phyloP scores from a whole-genome alignment of 2,113 vertebrate genomes.

The Geococcyx californianus region DNA sequence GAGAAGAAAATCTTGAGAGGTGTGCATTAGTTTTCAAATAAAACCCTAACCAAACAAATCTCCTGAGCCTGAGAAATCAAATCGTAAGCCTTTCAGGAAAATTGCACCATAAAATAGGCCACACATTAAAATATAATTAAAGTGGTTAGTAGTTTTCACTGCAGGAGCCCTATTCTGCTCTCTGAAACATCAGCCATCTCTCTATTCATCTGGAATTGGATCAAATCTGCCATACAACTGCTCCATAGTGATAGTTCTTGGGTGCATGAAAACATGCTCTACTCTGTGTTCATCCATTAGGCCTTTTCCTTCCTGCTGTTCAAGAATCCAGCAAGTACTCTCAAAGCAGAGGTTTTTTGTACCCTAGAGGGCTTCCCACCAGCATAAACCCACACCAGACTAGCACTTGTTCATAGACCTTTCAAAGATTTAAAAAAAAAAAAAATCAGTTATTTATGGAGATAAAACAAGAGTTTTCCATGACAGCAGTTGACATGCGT shows the following conservation, averaged over 20 bases:
- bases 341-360: constrained; percentile 32
- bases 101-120: constrained; percentile 35
- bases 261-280: constrained; percentile 17
- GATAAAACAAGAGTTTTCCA: constrained; percentile 25
- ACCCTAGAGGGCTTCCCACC: constrained; percentile 1
- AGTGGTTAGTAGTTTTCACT: constrained; percentile 52
- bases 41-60: neutral
- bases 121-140: constrained; percentile 29
- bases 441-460: neutral
- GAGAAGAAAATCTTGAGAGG: neutral
- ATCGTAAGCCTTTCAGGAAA: constrained; percentile 36
- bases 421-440: neutral
- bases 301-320: constrained; percentile 20
- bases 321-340: constrained; percentile 23
- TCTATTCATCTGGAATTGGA: constrained; percentile 52
- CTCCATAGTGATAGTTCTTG: constrained; percentile 16
- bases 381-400: neutral
- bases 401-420: constrained; percentile 1
- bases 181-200: neutral
- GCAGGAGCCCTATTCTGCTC: neutral
- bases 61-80: constrained; percentile 30
- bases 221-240: constrained; percentile 17
- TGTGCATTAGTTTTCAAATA: neutral
- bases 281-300: neutral
- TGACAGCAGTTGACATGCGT: neutral